These are phyloP conservation scores for Chloropsis hardwickii DNA, from an alignment of 2,113 vertebrate genomes.

Conservation along the genomic window DNA sequence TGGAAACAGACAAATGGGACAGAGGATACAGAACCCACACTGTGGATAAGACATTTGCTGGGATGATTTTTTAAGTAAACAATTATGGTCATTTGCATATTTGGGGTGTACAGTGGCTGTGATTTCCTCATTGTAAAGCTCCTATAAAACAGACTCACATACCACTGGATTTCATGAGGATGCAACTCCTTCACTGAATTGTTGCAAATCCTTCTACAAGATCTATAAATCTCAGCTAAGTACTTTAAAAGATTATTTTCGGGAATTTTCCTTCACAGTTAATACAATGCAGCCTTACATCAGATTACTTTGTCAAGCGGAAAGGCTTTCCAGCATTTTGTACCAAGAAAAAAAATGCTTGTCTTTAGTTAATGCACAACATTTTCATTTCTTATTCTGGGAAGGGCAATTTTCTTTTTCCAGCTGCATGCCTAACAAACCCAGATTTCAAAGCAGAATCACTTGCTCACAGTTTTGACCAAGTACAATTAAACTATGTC, in stretches of 20 bases:
- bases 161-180: not conserved
- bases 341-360: not conserved
- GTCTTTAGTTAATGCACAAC: not conserved
- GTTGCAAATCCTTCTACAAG: not conserved
- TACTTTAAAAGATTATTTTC: not conserved
- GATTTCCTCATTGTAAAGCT: not conserved
- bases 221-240: not conserved
- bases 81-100: not conserved
- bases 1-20: not conserved
- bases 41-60: not conserved
- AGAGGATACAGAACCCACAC: not conserved
- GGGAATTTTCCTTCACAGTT: not conserved
- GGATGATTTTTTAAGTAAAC: not conserved
- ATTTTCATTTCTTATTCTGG: not conserved
- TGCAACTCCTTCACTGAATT: not conserved
- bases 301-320: not conserved
- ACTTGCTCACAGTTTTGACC: not conserved
- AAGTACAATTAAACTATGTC: not conserved
- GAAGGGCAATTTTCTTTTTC: not conserved
- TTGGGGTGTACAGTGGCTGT: not conserved
- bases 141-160: not conserved
- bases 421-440: not conserved
- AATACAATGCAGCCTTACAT: not conserved
- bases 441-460: not conserved
- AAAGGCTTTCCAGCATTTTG: not conserved